A percentile compares a stretch with the other conserved stretches of the same genome.
Evolutionary conservation across 2,888 invertebrate genomes (phyloP).

Genomic region (Alloscopus bannaensis): DNA sequence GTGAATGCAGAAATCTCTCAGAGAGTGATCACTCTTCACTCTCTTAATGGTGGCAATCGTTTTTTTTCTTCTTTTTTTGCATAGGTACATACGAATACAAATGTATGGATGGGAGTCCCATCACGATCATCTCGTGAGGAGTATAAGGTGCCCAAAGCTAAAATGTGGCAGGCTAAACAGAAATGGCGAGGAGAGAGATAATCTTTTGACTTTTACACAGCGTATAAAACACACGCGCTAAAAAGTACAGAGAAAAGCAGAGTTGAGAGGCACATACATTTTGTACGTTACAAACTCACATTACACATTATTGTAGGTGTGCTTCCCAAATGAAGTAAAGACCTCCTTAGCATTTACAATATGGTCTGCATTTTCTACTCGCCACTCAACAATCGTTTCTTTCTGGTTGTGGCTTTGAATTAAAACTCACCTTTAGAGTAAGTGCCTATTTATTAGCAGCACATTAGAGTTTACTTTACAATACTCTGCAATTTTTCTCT

Average conservation of each 20-base stretch:
- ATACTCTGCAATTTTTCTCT: slow-evolving; percentile 22
- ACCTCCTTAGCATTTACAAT: slow-evolving; percentile 21
- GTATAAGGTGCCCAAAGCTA: slow-evolving; percentile 18
- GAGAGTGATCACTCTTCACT: slow-evolving; percentile 7
- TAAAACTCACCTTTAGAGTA: slow-evolving; percentile 59
- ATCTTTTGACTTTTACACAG: too few relatives aligned
- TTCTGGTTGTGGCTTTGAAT: slow-evolving; percentile 49
- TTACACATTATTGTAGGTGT: slow-evolving; percentile 50
- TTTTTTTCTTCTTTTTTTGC: not conserved
- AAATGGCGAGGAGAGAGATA: too few relatives aligned
- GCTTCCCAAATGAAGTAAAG: slow-evolving; percentile 59
- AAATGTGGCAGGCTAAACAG: too few relatives aligned
- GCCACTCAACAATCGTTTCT: not conserved
- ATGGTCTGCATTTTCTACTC: too few relatives aligned
- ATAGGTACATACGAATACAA: not conserved
- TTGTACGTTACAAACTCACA: too few relatives aligned
- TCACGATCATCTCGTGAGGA: too few relatives aligned
- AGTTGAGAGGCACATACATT: too few relatives aligned
- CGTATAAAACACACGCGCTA: too few relatives aligned
- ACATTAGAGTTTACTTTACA: slow-evolving; percentile 14
- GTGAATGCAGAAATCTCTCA: slow-evolving; percentile 50
- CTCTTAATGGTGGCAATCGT: slow-evolving; percentile 11
- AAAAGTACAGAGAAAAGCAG: too few relatives aligned
- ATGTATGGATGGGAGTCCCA: slow-evolving; percentile 15
- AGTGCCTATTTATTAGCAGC: slow-evolving; percentile 54